Evolutionary conservation across 2,113 vertebrate genomes (phyloP).

Genomic region (Rhagologus leucostigma): DNA sequence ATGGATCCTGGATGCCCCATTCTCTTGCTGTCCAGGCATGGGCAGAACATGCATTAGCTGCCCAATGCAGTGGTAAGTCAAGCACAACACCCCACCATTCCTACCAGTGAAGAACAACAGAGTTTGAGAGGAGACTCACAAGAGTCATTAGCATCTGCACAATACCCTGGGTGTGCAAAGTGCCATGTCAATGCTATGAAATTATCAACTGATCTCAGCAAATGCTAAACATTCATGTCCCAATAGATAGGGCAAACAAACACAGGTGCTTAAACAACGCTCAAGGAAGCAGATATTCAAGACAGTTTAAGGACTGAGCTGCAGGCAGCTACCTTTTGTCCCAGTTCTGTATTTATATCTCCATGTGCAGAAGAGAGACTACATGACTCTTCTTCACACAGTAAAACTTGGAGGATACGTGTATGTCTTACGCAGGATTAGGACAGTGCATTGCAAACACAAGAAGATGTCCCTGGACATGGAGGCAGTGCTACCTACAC

Average conservation of each 20-base stretch:
- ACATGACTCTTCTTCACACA: background rate
- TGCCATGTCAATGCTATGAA: background rate
- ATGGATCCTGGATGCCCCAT: background rate
- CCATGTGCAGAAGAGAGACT: background rate
- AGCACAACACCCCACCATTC: background rate
- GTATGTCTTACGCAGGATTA: background rate
- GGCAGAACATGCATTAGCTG: background rate
- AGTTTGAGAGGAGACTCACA: background rate
- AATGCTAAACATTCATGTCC: background rate
- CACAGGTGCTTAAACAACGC: background rate
- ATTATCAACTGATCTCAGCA: background rate
- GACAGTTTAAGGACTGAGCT: background rate
- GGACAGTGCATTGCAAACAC: background rate
- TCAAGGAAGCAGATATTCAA: background rate
- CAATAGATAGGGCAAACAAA: background rate
- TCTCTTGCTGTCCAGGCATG: background rate
- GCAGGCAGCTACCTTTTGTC: background rate
- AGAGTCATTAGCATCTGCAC: background rate
- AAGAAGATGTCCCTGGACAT: background rate
- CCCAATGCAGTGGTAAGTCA: background rate
- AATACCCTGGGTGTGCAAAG: background rate
- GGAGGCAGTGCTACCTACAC: background rate
- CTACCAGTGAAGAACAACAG: background rate
- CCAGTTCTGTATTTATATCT: background rate
- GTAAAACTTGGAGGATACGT: background rate